Base-by-base conservation (phyloP, 2,888 invertebrate genomes). In the Apodemia duryi region DNA sequence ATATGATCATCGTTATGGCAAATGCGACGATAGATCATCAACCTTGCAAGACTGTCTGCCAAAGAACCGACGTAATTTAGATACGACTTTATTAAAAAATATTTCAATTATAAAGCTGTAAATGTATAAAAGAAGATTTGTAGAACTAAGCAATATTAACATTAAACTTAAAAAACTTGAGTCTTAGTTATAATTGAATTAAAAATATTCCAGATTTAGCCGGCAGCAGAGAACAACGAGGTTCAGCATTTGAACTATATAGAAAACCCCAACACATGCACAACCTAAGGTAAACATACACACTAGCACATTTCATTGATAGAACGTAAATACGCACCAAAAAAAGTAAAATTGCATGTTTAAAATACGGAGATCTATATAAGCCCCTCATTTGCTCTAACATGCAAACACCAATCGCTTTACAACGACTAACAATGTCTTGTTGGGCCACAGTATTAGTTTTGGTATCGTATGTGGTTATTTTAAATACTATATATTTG, bases 191-290 rank as follows among this genome's bases (percentile, higher is more conserved):
- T 49, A 13, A 49, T 10, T 49, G 13, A 49, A 6, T n/a, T n/a
- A 43, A 21, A 66, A 54, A 29, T 28, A 66, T 68, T 70, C 21
- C 80, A 85, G 94, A 94, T 84, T 91, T 98, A 80, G 97, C 97
- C 64, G 97, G 97, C 63, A 96, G 97, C 77, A 93, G 96, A 75
- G 98, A 98, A 81, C 97, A 98, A 79, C 93, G 98, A 65, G 98
- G 98, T 41, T 98, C 98, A 70, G 98, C 98, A n/a, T 98, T 98
- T 83, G 98, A 98, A 86, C 92, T 98, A 69, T 98, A 98, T 84
- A 95, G 97, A 72, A 98, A 98, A 86, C 98, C 98, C 10, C 94
- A 96, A 79, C 95, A 95, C 84, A 96, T 96, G 93, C 96, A 96
- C 84, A 96, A 96, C 79, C 87, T 96, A 85, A 96, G 96, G 96